Evolutionary conservation across 2,113 vertebrate species (phyloP), one percentile per base, ranked within the genome.

Genomic region (Oncorhynchus keta): DNA sequence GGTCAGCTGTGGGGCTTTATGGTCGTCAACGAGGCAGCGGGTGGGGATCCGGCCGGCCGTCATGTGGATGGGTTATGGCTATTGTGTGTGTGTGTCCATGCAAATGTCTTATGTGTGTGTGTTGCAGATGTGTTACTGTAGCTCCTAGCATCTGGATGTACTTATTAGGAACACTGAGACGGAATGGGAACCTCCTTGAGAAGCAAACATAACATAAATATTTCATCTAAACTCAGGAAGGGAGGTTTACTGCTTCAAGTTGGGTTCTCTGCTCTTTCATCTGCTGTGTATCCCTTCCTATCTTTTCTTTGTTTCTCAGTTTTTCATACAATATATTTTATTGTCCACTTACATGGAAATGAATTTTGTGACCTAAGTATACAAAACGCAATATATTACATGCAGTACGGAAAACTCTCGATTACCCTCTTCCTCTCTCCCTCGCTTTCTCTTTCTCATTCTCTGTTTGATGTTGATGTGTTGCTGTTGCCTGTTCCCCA

Each of bases 151-250:
- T 79, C 61, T 24, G 69, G 74, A 84, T 22, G 39, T 72, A 71
- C 81, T 75, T 75, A 81, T 84, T 84, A 81, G 59, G 69, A 82
- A 79, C 55, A 77, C 13, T 62, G n/a, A 62, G 59, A 62, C 1
- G 77, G 75, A 76, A 76, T 22, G 77, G 73, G 77, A 76, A 79
- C 76, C 73, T 83, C 84, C 68, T 74, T 35, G 79, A 73, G 85
- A 87, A 70, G 51, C 0, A 1, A 69, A 77, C 59, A 64, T 74
- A 78, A 79, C 78, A 78, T 85, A 82, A 88, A 88, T 89, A 79
- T 89, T 90, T 85, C 78, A 86, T 61, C 62, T 85, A 74, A 80
- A 80, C 64, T 72, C 62, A 75, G 68, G 80, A 83, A 77, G 74
- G 48, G 28, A 62, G 22, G 55, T 82, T 45, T 45, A 75, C 66